Conservation (phyloP, 2,113 vertebrate species). For the Esox niger region DNA sequence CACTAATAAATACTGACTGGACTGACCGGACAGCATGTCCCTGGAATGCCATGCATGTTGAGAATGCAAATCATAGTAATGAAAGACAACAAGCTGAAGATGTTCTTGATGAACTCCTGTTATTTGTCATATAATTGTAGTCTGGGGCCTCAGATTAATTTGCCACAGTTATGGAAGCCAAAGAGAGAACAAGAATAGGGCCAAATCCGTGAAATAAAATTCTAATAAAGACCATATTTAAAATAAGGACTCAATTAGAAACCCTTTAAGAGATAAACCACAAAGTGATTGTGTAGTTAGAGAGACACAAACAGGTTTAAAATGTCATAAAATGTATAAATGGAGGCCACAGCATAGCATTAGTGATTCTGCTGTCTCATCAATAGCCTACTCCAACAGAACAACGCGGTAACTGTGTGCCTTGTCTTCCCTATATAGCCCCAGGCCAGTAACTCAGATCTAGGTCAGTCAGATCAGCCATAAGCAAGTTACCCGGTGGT, state of each 20-base stretch:
- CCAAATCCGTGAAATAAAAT: background rate
- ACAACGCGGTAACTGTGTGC: slow-evolving; percentile 4
- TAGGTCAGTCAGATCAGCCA: slow-evolving; percentile 62
- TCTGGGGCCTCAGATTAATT: background rate
- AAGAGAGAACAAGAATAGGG: background rate
- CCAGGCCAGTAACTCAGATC: slow-evolving; percentile 48
- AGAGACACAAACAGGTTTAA: background rate
- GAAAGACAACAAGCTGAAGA: slow-evolving; percentile 27
- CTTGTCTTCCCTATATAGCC: slow-evolving; percentile 32
- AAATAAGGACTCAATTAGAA: too few species aligned
- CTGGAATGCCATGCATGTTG: slow-evolving; percentile 76
- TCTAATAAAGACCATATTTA: too few species aligned
- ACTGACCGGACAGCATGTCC: slow-evolving; percentile 73
- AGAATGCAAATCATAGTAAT: slow-evolving; percentile 55
- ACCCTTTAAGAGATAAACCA: too few species aligned
- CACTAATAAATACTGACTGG: slow-evolving; percentile 55
- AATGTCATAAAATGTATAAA: background rate
- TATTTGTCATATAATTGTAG: slow-evolving; percentile 17
- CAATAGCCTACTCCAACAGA: background rate
- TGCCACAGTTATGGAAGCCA: background rate
- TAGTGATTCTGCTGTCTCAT: too few species aligned
- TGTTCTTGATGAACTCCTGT: slow-evolving; percentile 25
- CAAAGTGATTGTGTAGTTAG: too few species aligned
- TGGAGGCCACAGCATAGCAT: background rate
- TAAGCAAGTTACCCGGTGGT: slow-evolving; percentile 35